These are phyloP conservation scores for Caenorhabditis remanei DNA, from an alignment of 1,140 invertebrate genomes.

Conservation along the genomic window DNA sequence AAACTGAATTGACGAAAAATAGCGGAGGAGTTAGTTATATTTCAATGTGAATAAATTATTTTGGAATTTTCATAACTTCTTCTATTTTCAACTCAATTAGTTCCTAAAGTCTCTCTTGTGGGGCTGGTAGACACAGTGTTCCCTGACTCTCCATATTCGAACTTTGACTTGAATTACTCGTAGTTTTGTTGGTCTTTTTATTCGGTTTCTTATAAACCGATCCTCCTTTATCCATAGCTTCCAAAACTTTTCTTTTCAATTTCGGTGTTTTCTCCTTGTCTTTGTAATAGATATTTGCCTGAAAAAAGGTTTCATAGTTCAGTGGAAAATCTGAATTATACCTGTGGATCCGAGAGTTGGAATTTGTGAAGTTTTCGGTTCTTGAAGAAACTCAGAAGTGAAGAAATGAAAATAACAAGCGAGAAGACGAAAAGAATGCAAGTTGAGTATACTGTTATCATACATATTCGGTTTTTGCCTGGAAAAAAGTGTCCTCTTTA, in stretches of 20 bases:
- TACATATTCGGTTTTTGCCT: neutral
- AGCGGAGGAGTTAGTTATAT: neutral
- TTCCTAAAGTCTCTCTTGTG: neutral
- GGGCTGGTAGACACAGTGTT: neutral
- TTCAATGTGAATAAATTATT: conserved; percentile 1
- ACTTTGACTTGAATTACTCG: neutral
- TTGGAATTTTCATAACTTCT: neutral
- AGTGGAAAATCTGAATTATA: neutral
- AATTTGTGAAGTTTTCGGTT: neutral
- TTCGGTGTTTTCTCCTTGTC: neutral
- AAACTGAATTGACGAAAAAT: neutral
- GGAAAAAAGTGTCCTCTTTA: neutral
- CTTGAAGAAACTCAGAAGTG: neutral
- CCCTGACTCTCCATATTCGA: neutral
- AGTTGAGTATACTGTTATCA: conserved; percentile 7
- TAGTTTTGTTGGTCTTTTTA: neutral
- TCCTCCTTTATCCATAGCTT: conserved; percentile 30
- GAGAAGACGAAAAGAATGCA: neutral
- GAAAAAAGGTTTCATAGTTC: neutral
- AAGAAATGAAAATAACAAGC: neutral
- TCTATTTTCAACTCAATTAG: neutral
- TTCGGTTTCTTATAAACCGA: neutral
- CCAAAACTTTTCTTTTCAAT: conserved; percentile 16
- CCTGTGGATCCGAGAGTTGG: neutral
- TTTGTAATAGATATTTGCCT: conserved; percentile 17